Evolutionary conservation across 2,888 invertebrate genomes (phyloP), one percentile per base, ranked within the genome.

Genomic region (Linnaemya tessellans): DNA sequence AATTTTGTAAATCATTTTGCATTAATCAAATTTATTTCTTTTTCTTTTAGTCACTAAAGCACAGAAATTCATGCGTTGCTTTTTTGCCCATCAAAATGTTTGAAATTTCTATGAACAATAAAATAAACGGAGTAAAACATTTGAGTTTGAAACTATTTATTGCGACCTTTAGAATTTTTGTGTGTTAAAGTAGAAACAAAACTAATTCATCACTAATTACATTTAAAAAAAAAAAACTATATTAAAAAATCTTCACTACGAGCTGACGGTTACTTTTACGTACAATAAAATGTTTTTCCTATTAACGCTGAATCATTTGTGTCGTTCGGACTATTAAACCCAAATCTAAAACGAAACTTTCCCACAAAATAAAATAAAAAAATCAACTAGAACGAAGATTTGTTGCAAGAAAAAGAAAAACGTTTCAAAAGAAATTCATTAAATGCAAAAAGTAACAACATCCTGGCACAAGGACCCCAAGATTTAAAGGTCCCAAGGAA

Each of bases 391-490:
- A 85, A 81, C 41, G 30, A 74, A 46, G 13, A 68, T 54, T 41
- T 56, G 1, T 25, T 58, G 64, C 22, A 67, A 65, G 11, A 35
- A 38, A 18, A 58, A 78, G 62, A 38, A 18, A 74, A 64, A 79
- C 85, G 85, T 79, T 85, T 85, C 74, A 75, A 82, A 74, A 80
- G 75, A 82, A 79, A 64, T 62, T 35, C 43, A 58, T 62, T 79
- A 64, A 79, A 70, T 67, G 84, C 75, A 79, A 84, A 84, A 75
- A 77, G 60, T 71, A 81, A 70, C 77, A 73, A 78, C 75, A 64
- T 80, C 80, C 84, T 78, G 41, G 46, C 30, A 41, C 18, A 75
- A 71, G 81, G 74, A 75, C 78, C 58, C 74, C 84, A 73, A 73
- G 60, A 49, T 38, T 73, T 35, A 62, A 60, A 73, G 60, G 64